These are phyloP conservation scores for Machaerirhynchus nigripectus DNA, from an alignment of 2,113 vertebrate species.

Conservation along the genomic window DNA sequence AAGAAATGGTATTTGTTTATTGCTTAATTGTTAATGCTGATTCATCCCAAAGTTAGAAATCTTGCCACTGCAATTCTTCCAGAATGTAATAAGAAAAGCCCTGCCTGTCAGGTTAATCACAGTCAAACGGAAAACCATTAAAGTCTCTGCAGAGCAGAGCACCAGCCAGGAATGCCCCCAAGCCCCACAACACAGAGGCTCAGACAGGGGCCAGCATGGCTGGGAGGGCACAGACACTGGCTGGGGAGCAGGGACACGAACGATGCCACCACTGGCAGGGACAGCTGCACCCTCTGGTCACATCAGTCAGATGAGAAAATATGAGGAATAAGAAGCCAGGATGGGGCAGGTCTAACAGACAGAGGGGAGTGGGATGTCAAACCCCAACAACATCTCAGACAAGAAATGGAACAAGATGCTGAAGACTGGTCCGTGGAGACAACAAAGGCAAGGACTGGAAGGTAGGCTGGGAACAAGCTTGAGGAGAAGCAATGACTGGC, in stretches of 20 bases:
- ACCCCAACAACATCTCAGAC: neutral
- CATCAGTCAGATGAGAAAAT: neutral
- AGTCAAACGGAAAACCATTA: neutral
- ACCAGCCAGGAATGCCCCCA: neutral
- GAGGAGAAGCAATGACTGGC: neutral
- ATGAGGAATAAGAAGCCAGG: neutral
- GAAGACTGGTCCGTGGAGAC: neutral
- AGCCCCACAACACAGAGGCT: neutral
- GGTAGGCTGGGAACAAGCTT: neutral
- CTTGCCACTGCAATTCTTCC: neutral
- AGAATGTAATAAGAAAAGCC: neutral
- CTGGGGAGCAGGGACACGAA: fast-evolving
- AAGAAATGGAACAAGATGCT: neutral
- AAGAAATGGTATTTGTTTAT: neutral
- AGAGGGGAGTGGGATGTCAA: neutral
- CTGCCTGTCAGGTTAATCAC: neutral
- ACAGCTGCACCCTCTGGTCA: neutral
- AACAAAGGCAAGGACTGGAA: neutral
- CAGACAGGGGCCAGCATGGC: neutral
- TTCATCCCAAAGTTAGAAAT: neutral
- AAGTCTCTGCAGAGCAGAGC: neutral
- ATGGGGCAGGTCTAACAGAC: too few species aligned
- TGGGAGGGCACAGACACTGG: neutral
- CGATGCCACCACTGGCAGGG: neutral
- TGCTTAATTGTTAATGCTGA: neutral